Percentiles rank a stretch among this genome's conserved stretches.
Conservation (phyloP, 2,888 invertebrate species). For the Adineta ricciae region DNA sequence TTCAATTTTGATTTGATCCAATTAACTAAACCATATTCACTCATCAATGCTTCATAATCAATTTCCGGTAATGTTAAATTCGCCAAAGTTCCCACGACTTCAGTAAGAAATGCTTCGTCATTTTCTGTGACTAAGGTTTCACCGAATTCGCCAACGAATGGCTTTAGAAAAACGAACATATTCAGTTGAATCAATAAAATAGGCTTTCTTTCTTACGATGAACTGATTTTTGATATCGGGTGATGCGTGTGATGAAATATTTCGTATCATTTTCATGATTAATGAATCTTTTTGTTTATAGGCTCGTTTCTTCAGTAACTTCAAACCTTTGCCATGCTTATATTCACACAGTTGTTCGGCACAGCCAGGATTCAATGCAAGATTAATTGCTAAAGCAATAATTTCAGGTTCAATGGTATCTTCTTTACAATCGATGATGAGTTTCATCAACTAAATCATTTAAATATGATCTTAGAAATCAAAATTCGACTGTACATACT, state of each 20-base stretch:
- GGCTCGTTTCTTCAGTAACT: constrained; percentile 73
- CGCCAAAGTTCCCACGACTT: constrained; percentile 81
- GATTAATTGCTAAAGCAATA: constrained; percentile 77
- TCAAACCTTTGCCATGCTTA: constrained; percentile 58
- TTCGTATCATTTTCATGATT: constrained; percentile 82
- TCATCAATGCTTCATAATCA: constrained; percentile 76
- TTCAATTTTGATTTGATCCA: constrained; percentile 73
- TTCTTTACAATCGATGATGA: constrained; percentile 48
- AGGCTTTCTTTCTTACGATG: constrained; percentile 55
- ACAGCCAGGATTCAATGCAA: constrained; percentile 76
- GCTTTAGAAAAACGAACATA: constrained; percentile 57
- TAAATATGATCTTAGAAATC: too few species aligned
- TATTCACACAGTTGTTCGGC: constrained; percentile 75
- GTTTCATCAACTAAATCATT: constrained; percentile 48
- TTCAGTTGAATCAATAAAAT: too few species aligned
- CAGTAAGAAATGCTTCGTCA: constrained; percentile 73
- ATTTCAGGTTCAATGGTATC: constrained; percentile 57
- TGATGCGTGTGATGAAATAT: constrained; percentile 76
- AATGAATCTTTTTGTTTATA: constrained; percentile 74
- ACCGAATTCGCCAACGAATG: constrained; percentile 81
- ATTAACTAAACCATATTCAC: constrained; percentile 73
- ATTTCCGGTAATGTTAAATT: constrained; percentile 76
- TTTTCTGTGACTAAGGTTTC: constrained; percentile 67
- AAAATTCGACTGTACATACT: background rate
- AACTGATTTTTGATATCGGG: constrained; percentile 65